Evolutionary conservation across 2,797 vertebrate species (phyloP), one percentile per base, ranked within the genome.

Genomic region (Hydrocynus forskahlii): DNA sequence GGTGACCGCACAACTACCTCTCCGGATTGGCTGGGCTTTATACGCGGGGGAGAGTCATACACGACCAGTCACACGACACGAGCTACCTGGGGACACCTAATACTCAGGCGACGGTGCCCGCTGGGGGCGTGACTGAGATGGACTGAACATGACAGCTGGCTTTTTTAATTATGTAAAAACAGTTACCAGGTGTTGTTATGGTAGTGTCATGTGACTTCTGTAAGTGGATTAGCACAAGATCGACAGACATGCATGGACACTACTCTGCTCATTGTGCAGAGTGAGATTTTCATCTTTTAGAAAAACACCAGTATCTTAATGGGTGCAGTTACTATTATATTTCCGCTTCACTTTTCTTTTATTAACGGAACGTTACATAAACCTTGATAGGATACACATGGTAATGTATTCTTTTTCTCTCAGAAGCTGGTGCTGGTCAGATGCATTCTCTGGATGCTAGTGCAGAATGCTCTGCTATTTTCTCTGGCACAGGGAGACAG

Each of bases 341-440:
- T 66, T 66, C 12, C 14, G 62, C 67, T 68, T 40, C 43, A 12
- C 62, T 81, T 74, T 29, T 73, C 70, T 67, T 68, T 78, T 78
- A 71, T 75, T 73, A 52, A 74, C 59, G 19, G 59, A 50, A 38
- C 43, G 78, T 84, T 84, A 76, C 83, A 66, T 82, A 86, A 84
- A 48, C 35, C 14, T 16, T 62, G 60, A 79, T 74, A 76, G 76
- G 66, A 19, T 52, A 62, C 75, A 74, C 68, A 63, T 64, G 64
- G 66, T 72, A 79, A 70, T 71, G 43, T 66, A 9, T 71, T 54
- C 12, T 43, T 40, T 38, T 55, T 43, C 75, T 64, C 70, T 80
- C 38, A 38, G 10, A 72, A 81, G 70, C 69, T 71, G 75, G 50
- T 76, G 62, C 25, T 59, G 13, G 23, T 74, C 60, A 64, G 57